Evolutionary conservation across 2,113 vertebrate genomes (phyloP), one percentile per base, ranked within the genome.

Genomic region (Brachypodius melanocephalos): DNA sequence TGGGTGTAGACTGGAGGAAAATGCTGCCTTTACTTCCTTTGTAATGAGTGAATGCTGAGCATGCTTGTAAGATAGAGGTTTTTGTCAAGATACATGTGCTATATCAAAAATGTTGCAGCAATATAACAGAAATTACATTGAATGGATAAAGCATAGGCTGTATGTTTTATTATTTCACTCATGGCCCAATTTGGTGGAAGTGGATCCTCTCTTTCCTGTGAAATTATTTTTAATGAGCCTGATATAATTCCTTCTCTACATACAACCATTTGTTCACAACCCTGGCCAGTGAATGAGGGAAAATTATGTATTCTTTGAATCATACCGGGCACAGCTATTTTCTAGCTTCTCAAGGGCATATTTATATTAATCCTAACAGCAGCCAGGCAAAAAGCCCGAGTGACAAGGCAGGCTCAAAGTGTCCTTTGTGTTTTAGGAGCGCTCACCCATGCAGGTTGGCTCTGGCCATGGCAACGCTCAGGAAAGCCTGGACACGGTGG

Each of bases 221-320:
- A 96, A 97, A 94, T 96, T 93, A 85, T 85, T 96, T 94, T 93
- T 94, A 97, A 96, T 77, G 79, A 94, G 79, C 90, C 90, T 86
- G 93, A 90, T 89, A 65, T 61, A 95, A 88, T 80, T 69, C 46
- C 40, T 89, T 83, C 38, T 73, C 38, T 92, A 88, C 54, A n/a
- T 83, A 31, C 46, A 89, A 45, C 43, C 43, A 75, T 89, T 87
- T 81, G 68, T 96, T 95, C 88, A 69, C 85, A 81, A 93, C 54
- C 34, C 46, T 88, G 74, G 66, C 63, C 57, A 80, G 51, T 67
- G 81, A 90, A 58, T 71, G 72, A 87, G 54, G 74, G 76, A 81
- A 87, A 83, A 88, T 61, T 58, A 72, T 65, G 65, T 38, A 78
- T 93, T 93, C 28, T 74, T 63, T 86, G 62, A 85, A 75, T 71